Evolutionary conservation across 2,797 vertebrate genomes (phyloP), one percentile per base, ranked within the genome.

Genomic region (Ceyx erithaca): DNA sequence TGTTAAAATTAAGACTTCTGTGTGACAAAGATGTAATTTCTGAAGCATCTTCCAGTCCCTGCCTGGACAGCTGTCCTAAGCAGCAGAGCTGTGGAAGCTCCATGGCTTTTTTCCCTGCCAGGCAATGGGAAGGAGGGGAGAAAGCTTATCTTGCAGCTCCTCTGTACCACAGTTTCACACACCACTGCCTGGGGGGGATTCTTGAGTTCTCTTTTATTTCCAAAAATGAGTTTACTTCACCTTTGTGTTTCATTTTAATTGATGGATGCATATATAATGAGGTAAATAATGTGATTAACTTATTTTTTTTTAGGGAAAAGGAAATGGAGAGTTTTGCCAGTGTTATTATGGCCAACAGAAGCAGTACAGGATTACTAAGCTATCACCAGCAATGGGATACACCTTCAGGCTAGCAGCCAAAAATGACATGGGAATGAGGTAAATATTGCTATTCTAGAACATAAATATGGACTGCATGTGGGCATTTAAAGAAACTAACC

Each of bases 341-440:
- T 99, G 99, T 98, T 99, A 99, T 89, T 98, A 98, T 7, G 99
- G 99, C 72, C 98, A 97, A 91, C 98, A 99, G 97, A 99, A 99
- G 96, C 99, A 99, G 98, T 99, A 99, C 95, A 98, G 98, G 96
- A 98, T 99, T 95, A 98, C 98, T 96, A 99, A 99, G 97, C 98
- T 99, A 58, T 98, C 98, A 83, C 99, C 99, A 94, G 99, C 99
- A 89, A 98, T 98, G 87, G 98, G 98, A 97, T 99, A 99, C 97
- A 99, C 98, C 91, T 99, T 99, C 97, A 98, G 99, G 91, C 97
- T 99, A 59, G 98, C 99, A 79, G 99, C 99, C 97, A 99, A 99
- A 98, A 99, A 99, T 85, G 99, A 99, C 96, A 97, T 99, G 98
- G 99, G 99, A 91, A 95, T 96, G 95, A 99, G 99, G 99, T 99